These are phyloP conservation scores for Gymnobelideus leadbeateri DNA, from an alignment of 2,113 vertebrate species.

Conservation along the genomic window DNA sequence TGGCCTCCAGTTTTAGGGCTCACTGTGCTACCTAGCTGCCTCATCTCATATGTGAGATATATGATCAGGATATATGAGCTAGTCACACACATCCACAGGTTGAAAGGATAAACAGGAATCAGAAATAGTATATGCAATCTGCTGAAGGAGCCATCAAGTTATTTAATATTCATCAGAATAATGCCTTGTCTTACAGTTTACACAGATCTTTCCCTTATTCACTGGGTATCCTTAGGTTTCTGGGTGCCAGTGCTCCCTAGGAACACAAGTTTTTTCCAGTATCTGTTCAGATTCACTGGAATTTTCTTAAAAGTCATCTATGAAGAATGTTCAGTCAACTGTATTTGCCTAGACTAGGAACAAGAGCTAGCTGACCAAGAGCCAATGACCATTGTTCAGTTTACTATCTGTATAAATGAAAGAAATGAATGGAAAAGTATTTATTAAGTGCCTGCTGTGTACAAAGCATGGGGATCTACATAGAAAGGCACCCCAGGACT, in stretches of 20 bases:
- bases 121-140: not conserved
- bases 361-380: not conserved
- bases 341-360: not conserved
- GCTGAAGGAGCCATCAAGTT: not conserved
- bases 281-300: not conserved
- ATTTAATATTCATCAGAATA: not conserved
- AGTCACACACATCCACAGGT: not conserved
- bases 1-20: not conserved
- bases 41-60: not conserved
- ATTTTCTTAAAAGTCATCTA: not conserved
- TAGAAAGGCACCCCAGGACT: not conserved
- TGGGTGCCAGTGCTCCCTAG: not conserved
- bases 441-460: not conserved
- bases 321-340: not conserved
- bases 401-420: not conserved
- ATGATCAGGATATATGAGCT: not conserved
- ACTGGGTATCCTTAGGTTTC: not conserved
- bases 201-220: not conserved
- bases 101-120: too few species aligned
- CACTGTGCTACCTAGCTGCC: not conserved
- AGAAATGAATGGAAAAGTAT: not conserved
- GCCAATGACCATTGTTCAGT: not conserved
- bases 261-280: not conserved
- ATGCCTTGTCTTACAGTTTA: not conserved
- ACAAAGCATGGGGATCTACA: not conserved